Base-by-base conservation (phyloP, 2,797 vertebrate species). In the Clarias pachynema region DNA sequence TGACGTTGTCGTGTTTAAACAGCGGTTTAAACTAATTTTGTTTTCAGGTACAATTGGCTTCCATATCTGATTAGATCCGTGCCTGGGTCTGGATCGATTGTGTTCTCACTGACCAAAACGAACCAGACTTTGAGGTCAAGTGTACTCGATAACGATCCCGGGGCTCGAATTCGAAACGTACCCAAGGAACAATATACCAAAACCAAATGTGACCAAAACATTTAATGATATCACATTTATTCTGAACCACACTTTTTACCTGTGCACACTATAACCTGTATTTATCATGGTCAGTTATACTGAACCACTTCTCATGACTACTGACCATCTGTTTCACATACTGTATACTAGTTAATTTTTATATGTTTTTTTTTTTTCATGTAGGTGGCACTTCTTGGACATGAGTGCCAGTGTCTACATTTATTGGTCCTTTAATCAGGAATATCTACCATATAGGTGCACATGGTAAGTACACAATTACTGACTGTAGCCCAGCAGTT, bases 371-470 rank as follows among this genome's bases (percentile, higher is more conserved):
- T 22, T 70, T n/a, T n/a, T n/a, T 6, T 5, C 24, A 29, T 53
- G 12, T 10, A 72, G 20, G 22, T 53, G 72, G 1, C 14, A n/a
- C 15, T 34, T 34, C 34, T 34, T n/a, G 31, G 59, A 2, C 26
- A 6, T 20, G 26, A 31, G 6, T 57, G 24, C 4, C 31, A 34
- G 29, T 24, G 34, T 31, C 20, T 34, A 79, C 12, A 37, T 62
- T 40, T 34, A 79, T 2, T 59, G 53, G 53, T 31, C 8, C 16
- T 56, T 56, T 75, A 8, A n/a, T 79, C 37, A 29, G 62, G n/a
- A 65, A 80, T 29, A 80, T 66, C 79, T 53, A 53, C 59, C 60
- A 79, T 15, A 65, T 44, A 29, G 60, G 78, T 29, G 60, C 60
- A 79, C 15, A 40, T 26, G 24, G 59, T 79, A 79, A 14, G 53